phyloP scores from a whole-genome alignment of 2,113 vertebrate genomes.

The Alouatta palliata region DNA sequence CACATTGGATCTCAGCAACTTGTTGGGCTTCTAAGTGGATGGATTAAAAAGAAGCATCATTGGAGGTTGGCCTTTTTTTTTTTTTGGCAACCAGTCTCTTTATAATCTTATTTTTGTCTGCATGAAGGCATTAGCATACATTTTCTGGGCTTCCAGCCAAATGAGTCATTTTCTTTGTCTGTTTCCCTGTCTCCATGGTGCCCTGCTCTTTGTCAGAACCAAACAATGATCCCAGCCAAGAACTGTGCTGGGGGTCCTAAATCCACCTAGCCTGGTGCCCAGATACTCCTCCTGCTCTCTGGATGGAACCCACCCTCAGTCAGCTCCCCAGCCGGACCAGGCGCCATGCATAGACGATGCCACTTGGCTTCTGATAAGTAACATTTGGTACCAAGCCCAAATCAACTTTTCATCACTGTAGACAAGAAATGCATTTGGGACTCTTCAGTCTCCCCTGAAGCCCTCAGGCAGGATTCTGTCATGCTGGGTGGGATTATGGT shows the following conservation, averaged over 20 bases:
- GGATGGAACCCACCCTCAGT: neutral
- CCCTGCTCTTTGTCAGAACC: conserved; percentile 11
- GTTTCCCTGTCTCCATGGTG: conserved; percentile 33
- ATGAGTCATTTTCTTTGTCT: conserved; percentile 46
- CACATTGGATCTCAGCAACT: conserved; percentile 32
- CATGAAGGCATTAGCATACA: neutral
- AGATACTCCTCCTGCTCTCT: neutral
- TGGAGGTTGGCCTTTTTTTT: neutral
- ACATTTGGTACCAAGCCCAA: conserved; percentile 24
- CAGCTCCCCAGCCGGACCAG: neutral
- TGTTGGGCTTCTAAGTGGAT: conserved; percentile 20
- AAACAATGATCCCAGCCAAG: neutral
- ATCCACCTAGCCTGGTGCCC: neutral
- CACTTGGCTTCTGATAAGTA: conserved; percentile 49
- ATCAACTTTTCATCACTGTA: conserved; percentile 54
- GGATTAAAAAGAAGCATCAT: conserved; percentile 49
- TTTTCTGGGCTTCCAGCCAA: conserved; percentile 56
- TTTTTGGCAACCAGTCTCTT: neutral
- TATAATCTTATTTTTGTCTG: conserved; percentile 60
- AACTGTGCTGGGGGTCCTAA: neutral
- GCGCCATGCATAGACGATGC: neutral
- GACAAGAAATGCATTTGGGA: neutral
- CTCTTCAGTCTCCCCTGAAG: conserved; percentile 3
- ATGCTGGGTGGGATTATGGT: neutral
- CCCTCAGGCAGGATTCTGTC: neutral